Evolutionary conservation across 2,797 vertebrate species (phyloP).

Genomic region (Octomys mimax): DNA sequence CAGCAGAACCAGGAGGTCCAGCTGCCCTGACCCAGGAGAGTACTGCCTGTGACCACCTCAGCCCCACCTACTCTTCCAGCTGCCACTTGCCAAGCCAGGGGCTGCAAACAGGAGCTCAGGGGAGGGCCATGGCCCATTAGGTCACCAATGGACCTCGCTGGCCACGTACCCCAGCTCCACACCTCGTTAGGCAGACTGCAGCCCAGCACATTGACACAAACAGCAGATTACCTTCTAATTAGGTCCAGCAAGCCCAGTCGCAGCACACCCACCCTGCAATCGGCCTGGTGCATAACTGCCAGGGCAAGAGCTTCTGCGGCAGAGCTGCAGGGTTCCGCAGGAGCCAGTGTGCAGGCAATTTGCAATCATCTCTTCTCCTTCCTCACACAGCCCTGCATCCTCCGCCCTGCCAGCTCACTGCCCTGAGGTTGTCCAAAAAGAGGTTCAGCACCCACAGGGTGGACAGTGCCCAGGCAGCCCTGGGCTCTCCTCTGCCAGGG

Average conservation of each 20-base stretch:
- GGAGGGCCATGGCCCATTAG: neutral
- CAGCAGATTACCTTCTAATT: constrained; percentile 20
- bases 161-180: neutral
- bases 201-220: neutral
- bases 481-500: rapidly evolving
- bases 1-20: rapidly evolving
- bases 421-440: rapidly evolving
- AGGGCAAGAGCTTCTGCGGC: neutral
- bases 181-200: neutral
- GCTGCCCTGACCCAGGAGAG: neutral
- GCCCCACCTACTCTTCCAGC: neutral
- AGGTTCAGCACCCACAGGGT: neutral
- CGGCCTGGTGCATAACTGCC: rapidly evolving
- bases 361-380: neutral
- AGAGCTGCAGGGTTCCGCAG: rapidly evolving
- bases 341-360: rapidly evolving
- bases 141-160: neutral
- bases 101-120: rapidly evolving
- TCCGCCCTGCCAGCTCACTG: neutral
- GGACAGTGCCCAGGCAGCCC: neutral
- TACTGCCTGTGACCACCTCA: rapidly evolving
- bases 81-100: neutral
- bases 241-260: neutral
- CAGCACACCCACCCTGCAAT: rapidly evolving
- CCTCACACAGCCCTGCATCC: rapidly evolving